phyloP scores from a whole-genome alignment of 2,797 vertebrate species.

The Erpetoichthys calabaricus region DNA sequence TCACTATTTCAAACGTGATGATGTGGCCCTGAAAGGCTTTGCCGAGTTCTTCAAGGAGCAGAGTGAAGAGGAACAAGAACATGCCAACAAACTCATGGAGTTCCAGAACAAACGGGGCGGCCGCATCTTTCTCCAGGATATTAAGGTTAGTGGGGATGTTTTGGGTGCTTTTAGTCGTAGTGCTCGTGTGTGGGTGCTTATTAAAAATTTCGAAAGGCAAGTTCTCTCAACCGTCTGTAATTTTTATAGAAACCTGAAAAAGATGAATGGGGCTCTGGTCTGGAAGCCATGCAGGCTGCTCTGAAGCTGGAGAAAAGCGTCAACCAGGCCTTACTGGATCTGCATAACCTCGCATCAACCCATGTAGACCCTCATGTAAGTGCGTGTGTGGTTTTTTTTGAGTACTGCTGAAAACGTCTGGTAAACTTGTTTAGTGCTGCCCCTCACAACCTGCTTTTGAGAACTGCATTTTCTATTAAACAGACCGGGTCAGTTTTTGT shows the following conservation, averaged over 20 bases:
- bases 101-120: constrained; percentile 56
- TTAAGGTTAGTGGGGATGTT: constrained; percentile 40
- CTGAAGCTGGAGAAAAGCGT: constrained; percentile 79
- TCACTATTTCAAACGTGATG: constrained; percentile 52
- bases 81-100: constrained; percentile 46
- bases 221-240: neutral
- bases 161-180: neutral
- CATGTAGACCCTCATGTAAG: constrained; percentile 62
- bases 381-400: no score
- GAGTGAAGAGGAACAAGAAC: constrained; percentile 44
- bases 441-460: no score
- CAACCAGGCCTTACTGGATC: constrained; percentile 72
- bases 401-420: no score
- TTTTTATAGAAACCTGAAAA: constrained; percentile 82
- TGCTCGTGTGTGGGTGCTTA: neutral
- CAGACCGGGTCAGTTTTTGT: no score
- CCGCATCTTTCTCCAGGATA: constrained; percentile 45
- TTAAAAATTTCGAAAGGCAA: neutral
- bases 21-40: constrained; percentile 53
- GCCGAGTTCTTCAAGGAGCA: constrained; percentile 56
- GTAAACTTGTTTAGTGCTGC: no score
- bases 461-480: no score
- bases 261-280: constrained; percentile 78
- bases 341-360: constrained; percentile 58
- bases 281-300: constrained; percentile 77